These are phyloP conservation scores for Pangasius larnaudii DNA, from an alignment of 2,797 vertebrate species.

Conservation along the genomic window DNA sequence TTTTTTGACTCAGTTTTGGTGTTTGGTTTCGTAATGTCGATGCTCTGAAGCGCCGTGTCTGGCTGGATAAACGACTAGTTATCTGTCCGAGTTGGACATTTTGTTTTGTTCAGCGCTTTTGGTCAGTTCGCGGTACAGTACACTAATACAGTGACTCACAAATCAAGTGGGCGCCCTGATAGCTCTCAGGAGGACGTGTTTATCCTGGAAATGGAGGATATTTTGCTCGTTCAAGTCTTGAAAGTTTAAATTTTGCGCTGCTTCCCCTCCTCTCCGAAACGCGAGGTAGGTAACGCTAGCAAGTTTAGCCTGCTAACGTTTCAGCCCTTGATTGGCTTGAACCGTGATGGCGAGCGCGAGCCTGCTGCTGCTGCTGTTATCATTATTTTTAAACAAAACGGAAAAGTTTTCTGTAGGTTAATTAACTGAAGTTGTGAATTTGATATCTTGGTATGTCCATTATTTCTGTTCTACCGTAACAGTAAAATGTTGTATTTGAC, in stretches of 20 bases:
- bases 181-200: background rate
- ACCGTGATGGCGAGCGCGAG: slow-evolving; percentile 36
- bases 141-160: background rate
- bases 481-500: background rate
- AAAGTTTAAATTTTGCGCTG: slow-evolving; percentile 63
- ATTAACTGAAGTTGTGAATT: background rate
- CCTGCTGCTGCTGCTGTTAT: slow-evolving; percentile 13
- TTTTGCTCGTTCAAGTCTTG: slow-evolving; percentile 20
- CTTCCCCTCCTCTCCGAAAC: slow-evolving; percentile 26
- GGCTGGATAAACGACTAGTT: slow-evolving; percentile 32
- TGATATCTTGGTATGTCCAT: background rate
- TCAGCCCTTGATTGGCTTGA: slow-evolving; percentile 56
- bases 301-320: slow-evolving; percentile 53
- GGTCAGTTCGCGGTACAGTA: slow-evolving; percentile 14
- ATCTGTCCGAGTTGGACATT: slow-evolving; percentile 27
- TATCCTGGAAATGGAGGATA: slow-evolving; percentile 22
- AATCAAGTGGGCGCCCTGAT: background rate
- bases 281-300: slow-evolving; percentile 48
- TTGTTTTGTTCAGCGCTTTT: slow-evolving; percentile 21
- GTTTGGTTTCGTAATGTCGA: slow-evolving; percentile 30
- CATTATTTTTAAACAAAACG: background rate
- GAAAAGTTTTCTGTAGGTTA: slow-evolving; percentile 29
- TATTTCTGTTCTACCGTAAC: background rate
- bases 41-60: slow-evolving; percentile 28
- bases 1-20: background rate